Conservation (phyloP, 2,888 invertebrate genomes). For the Temnothorax rugatulus region DNA sequence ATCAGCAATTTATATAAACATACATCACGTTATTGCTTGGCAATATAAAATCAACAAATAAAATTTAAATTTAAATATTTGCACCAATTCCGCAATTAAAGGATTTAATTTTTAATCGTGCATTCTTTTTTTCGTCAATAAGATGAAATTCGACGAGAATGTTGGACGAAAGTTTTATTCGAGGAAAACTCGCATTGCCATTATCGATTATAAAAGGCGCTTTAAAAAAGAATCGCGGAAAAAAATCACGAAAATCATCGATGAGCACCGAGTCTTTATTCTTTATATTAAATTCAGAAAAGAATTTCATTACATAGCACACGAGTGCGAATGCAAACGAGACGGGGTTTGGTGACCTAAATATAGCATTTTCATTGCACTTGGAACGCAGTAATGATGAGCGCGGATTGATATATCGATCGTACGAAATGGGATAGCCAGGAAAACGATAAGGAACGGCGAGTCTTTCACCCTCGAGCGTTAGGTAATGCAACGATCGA, state of each 20-base stretch:
- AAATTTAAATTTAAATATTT: conserved; percentile 11
- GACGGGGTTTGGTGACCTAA: neutral
- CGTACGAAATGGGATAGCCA: neutral
- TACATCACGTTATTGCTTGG: neutral
- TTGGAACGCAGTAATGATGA: conserved; percentile 15
- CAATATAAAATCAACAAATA: conserved; percentile 4
- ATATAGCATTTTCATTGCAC: conserved; percentile 36
- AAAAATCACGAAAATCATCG: conserved; percentile 11
- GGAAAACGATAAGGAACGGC: conserved; percentile 12
- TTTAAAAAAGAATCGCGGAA: neutral
- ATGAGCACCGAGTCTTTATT: neutral
- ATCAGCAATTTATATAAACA: neutral
- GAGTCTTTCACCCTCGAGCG: conserved; percentile 48
- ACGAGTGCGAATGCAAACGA: neutral
- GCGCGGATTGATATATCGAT: conserved; percentile 36
- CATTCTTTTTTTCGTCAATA: neutral
- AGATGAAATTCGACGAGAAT: neutral
- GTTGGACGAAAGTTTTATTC: neutral
- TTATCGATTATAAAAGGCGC: neutral
- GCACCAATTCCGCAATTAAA: neutral
- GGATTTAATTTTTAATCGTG: neutral
- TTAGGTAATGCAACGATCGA: conserved; percentile 61
- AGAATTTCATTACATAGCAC: neutral
- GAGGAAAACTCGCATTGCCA: neutral
- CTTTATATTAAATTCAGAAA: conserved; percentile 5